Base-by-base conservation (phyloP, 92 coral and sea anemone species). In the Palythoa grandiflora region DNA sequence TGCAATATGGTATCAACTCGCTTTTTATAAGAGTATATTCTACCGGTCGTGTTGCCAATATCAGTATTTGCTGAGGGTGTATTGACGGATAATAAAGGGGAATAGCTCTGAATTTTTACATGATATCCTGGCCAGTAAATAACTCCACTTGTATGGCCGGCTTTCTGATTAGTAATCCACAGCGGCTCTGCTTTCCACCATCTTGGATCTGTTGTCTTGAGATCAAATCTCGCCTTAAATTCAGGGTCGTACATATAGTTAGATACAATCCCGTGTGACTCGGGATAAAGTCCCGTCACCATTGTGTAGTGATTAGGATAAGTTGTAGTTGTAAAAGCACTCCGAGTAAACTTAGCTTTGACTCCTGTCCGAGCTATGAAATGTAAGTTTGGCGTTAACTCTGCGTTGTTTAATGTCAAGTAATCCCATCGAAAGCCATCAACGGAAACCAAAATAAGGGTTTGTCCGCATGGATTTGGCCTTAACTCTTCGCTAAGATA, bases 351-450 rank as follows among this genome's bases (percentile, higher is more conserved):
- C 6, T 94, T 91, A 0, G 96, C 98, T 19, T 92, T 77, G 35
- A 93, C 95, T 40, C 99, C 99, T 0, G 88, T 92, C n/a, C 87
- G 73, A 6, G 91, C 91, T 66, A 96, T 90, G 36, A 88, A 89
- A 77, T 96, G 93, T 40, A 96, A 78, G 84, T 92, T 85, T 17
- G 99, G 99, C 9, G 99, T 95, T n/a, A 55, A 10, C 53, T 79
- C 15, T 0, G 96, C 90, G 75, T 90, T 92, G 89, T 87, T 77
- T 59, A 63, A 63, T 17, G 3, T 63, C 8, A 96, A 75, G 86
- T 95, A 96, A 71, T 96, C 95, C 99, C 99, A 96, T 8, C 99
- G 89, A 84, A 96, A 96, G 0, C 96, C 96, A 76, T 96, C 99
- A 13, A 95, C 83, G 28, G 99, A 96, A 12, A 96, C 91, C 53